Evolutionary conservation across 1,140 invertebrate species (phyloP).

Genomic region (Magallana ariakensis): DNA sequence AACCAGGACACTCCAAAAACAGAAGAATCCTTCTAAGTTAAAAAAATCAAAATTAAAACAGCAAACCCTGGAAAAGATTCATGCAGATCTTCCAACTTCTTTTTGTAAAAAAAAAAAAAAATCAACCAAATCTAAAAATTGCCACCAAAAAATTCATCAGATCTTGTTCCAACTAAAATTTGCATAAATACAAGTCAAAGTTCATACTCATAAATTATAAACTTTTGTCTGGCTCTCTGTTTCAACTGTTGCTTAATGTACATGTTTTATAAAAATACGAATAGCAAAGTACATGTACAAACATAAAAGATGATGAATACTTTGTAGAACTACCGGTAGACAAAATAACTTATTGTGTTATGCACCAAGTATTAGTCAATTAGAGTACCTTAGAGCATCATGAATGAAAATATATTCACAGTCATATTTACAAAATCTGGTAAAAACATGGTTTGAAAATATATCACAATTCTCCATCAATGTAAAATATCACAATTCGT

Average conservation of each 20-base stretch:
- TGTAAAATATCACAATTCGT: too few relatives aligned
- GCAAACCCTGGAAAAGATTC: not conserved
- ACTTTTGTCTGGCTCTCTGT: not conserved
- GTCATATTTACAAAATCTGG: too few relatives aligned
- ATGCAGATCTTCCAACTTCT: not conserved
- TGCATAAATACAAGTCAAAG: not conserved
- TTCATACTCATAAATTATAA: not conserved
- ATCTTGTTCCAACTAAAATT: not conserved
- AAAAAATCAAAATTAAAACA: not conserved
- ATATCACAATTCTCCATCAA: too few relatives aligned
- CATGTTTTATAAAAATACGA: not conserved
- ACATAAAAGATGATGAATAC: not conserved
- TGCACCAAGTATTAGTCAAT: too few relatives aligned
- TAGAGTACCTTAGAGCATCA: too few relatives aligned
- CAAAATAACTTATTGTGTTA: too few relatives aligned
- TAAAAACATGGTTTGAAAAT: too few relatives aligned
- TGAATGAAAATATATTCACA: too few relatives aligned
- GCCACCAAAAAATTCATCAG: not conserved
- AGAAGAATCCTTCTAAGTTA: not conserved
- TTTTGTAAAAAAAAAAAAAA: not conserved
- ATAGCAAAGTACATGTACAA: not conserved
- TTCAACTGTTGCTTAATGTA: not conserved
- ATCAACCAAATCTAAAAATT: not conserved
- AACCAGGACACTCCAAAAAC: not conserved
- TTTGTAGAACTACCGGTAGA: not conserved